Evolutionary conservation across 2,888 invertebrate genomes (phyloP).

Genomic region (Pseudococcus longispinus): DNA sequence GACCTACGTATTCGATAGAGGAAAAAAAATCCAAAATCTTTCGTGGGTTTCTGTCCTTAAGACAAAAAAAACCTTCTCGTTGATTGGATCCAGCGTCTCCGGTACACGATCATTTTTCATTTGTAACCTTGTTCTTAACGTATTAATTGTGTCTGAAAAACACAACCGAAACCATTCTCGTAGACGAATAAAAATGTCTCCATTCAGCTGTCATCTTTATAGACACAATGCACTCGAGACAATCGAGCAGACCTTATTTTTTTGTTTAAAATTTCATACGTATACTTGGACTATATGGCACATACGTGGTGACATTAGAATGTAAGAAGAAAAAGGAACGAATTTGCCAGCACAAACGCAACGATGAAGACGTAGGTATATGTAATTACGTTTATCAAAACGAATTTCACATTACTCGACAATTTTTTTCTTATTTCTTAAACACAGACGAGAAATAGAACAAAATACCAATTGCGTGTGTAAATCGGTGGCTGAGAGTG

Average conservation of each 20-base stretch:
- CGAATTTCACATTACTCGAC: constrained; percentile 14
- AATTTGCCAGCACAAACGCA: not conserved
- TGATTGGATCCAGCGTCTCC: not conserved
- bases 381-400: not conserved
- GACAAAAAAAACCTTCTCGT: not conserved
- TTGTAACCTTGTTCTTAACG: constrained; percentile 1
- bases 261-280: not conserved
- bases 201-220: constrained; percentile 24
- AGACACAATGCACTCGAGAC: constrained; percentile 6
- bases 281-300: not conserved
- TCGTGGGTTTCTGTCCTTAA: constrained; percentile 26
- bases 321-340: not conserved
- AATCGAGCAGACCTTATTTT: not conserved
- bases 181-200: not conserved
- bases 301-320: not conserved
- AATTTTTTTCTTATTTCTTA: not conserved
- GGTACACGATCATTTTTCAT: constrained; percentile 11
- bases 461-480: constrained; percentile 2
- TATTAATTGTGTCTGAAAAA: not conserved
- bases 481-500: not conserved
- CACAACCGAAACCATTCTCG: not conserved
- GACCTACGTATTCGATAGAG: not conserved
- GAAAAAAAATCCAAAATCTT: not conserved
- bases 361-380: not conserved
- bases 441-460: not conserved